Base-by-base conservation (phyloP, 2,888 invertebrate genomes). In the Eupithecia subumbrata region DNA sequence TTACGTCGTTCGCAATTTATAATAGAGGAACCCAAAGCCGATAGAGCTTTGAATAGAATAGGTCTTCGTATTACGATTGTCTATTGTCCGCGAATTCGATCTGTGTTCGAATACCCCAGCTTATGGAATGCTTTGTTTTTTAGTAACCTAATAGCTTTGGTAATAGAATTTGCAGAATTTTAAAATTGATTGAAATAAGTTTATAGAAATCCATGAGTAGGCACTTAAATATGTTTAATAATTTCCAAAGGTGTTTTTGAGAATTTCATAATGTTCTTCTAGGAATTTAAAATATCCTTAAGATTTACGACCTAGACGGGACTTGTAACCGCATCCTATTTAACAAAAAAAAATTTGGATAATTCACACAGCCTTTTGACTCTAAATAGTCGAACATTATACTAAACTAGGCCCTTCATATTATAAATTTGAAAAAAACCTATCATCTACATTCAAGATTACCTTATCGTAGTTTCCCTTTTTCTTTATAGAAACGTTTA, bases 11-110 rank as follows among this genome's bases (percentile, higher is more conserved):
- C 43, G 34, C 43, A 12, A 25, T 25, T 60, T 60, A 48, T 25
- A 22, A 11, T 60, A 40, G 72, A 67, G 71, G 78, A 77, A 74
- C 78, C 71, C 78, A 34, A 72, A 45, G 43, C 56, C 22, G 52
- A 22, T 56, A 76, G 74, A 68, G 75, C 71, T 40, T 37, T 30
- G 45, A 66, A 71, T 67, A 78, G 78, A 80, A 80, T 80, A 71
- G 78, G 75, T 70, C 69, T 75, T 77, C 76, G 52, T 43, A 75
- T 78, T 73, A 72, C 72, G 68, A 79, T 83, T 79, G 82, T 71
- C 74, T 70, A 82, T 88, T 87, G 87, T 87, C 84, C 85, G 81
- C 78, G 82, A 86, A 83, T 84, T 84, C 82, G 83, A 82, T 85
- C 82, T 83, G 83, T 84, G 82, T 84, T 82, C 83, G 82, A 82